Conservation (phyloP, 2,113 vertebrate genomes). For the Dicentrarchus labrax region DNA sequence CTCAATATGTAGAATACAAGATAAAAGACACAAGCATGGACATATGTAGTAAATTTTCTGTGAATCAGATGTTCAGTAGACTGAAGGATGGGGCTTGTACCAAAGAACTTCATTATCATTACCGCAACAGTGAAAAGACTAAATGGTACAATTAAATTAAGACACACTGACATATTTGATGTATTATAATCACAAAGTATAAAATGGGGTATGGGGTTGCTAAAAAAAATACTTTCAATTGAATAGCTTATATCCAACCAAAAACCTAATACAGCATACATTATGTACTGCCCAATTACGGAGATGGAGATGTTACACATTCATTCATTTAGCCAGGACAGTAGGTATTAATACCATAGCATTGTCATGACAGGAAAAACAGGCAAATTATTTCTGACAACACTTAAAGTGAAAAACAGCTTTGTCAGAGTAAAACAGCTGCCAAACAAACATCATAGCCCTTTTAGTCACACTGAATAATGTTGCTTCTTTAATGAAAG, state of each 20-base stretch:
- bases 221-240: not conserved
- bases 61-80: not conserved
- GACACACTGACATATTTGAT: not conserved
- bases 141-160: not conserved
- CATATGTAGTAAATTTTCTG: not conserved
- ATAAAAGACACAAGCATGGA: not conserved
- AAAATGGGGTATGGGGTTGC: not conserved
- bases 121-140: not conserved
- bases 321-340: not conserved
- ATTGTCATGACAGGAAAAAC: not conserved
- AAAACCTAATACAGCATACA: not conserved
- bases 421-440: not conserved
- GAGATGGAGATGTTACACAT: not conserved
- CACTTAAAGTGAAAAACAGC: not conserved
- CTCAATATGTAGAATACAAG: not conserved
- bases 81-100: not conserved
- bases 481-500: not conserved
- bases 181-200: not conserved
- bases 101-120: not conserved
- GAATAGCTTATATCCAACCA: not conserved
- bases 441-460: not conserved
- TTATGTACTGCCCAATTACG: not conserved
- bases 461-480: not conserved
- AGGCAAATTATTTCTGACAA: not conserved
- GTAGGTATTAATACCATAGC: not conserved